Base-by-base conservation (phyloP, 2,113 vertebrate species). In the Mungos mungo region DNA sequence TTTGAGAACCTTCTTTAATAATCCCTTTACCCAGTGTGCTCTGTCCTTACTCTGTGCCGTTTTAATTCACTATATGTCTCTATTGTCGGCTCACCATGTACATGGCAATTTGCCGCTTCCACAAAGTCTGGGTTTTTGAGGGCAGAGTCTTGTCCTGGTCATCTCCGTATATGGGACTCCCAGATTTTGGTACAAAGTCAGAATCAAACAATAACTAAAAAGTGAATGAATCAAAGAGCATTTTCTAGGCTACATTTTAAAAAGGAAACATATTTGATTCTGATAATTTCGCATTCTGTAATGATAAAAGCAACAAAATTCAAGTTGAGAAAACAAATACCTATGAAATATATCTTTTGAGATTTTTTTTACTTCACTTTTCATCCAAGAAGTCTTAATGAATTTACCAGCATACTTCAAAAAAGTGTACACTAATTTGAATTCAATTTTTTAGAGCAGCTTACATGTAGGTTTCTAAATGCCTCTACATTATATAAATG, bases 41-140 rank as follows among this genome's bases (percentile, higher is more conserved):
- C 2, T 31, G 25, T 63, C 33, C 25, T 29, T 18, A 5, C 45
- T 68, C 63, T 16, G 27, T 14, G 74, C 25, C 60, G 15, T 27
- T 18, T 0, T 41, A 25, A 23, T 14, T 80, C 31, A 23, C 63
- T 35, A 2, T 10, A 38, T 5, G 41, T 6, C 45, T 47, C 41
- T 5, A 18, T 0, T 2, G 21, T 66, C 13, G 23, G 3, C 29
- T 74, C 2, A 3, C 7, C 41, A 8, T 0, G 0, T 8, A 31
- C 13, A 11, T 16, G 14, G 10, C 3, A 6, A 47, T 15, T 31
- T 6, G 4, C 80, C 41, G 18, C 21, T 80, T 41, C 19, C 31
- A n/a, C 0, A 1, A 31, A 1, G 1, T 47, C 10, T 19, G 33
- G 41, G 57, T 9, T 66, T 14, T 45, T 12, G 25, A 57, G 6